Evolutionary conservation across 2,888 invertebrate species (phyloP).

Genomic region (Dasypolia templi): DNA sequence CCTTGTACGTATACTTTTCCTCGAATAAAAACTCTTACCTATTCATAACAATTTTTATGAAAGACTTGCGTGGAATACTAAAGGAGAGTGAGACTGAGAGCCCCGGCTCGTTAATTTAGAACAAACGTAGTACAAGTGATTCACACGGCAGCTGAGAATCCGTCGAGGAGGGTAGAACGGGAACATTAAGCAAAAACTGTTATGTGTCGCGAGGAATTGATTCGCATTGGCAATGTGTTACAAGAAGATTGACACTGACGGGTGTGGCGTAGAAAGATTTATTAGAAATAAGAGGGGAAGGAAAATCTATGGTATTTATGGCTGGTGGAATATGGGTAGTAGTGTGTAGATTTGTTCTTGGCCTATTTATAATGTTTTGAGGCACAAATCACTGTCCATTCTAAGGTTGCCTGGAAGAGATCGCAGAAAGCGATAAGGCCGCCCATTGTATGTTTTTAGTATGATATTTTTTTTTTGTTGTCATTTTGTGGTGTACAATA

Average conservation of each 20-base stretch:
- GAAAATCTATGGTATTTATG: slow-evolving; percentile 13
- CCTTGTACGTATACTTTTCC: slow-evolving; percentile 45
- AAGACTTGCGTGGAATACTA: slow-evolving; percentile 57
- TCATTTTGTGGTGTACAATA: too few relatives aligned
- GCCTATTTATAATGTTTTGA: neutral
- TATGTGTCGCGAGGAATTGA: slow-evolving; percentile 70
- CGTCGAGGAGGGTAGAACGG: slow-evolving; percentile 34
- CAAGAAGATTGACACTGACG: slow-evolving; percentile 27
- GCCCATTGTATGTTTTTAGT: too few relatives aligned
- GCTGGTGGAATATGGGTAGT: neutral
- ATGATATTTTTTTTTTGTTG: too few relatives aligned
- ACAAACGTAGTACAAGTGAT: slow-evolving; percentile 65
- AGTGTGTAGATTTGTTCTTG: neutral
- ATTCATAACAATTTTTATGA: slow-evolving; percentile 65
- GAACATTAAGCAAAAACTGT: slow-evolving; percentile 71
- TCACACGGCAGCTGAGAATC: slow-evolving; percentile 68
- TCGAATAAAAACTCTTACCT: slow-evolving; percentile 53
- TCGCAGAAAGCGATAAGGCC: too few relatives aligned
- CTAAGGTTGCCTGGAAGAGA: too few relatives aligned
- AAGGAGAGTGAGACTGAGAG: slow-evolving; percentile 41
- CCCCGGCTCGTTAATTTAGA: slow-evolving; percentile 66
- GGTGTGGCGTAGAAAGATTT: slow-evolving; percentile 16
- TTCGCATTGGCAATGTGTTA: slow-evolving; percentile 65
- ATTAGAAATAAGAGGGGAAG: slow-evolving; percentile 12
- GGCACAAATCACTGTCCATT: too few relatives aligned